Evolutionary conservation across 2,797 vertebrate genomes (phyloP).

Genomic region (Rhinatrema bivittatum): DNA sequence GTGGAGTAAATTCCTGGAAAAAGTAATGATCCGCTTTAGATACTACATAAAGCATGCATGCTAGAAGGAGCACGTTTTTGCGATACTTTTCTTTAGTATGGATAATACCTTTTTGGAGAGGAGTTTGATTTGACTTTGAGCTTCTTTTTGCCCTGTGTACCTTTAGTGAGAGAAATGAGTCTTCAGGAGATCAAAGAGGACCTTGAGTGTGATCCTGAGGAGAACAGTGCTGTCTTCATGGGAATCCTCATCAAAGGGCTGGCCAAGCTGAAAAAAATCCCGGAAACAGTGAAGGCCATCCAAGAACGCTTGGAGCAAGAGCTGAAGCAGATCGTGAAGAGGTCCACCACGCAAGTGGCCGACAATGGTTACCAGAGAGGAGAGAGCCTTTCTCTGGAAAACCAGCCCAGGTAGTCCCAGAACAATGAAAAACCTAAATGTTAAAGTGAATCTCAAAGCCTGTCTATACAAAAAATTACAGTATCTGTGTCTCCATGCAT

Average conservation of each 20-base stretch:
- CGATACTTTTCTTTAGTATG: too few relatives aligned
- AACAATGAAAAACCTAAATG: not conserved
- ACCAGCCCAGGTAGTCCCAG: constrained; percentile 74
- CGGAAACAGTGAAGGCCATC: constrained; percentile 88
- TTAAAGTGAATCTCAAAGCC: too few relatives aligned
- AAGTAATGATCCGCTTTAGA: too few relatives aligned
- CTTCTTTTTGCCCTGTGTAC: not conserved
- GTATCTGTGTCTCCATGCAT: too few relatives aligned
- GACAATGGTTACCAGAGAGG: constrained; percentile 89
- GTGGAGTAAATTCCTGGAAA: too few relatives aligned
- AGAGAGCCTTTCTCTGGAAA: constrained; percentile 79
- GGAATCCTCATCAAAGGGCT: constrained; percentile 90
- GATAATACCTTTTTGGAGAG: too few relatives aligned
- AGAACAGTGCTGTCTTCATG: constrained; percentile 91
- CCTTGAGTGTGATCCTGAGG: constrained; percentile 82
- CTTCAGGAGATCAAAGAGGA: constrained; percentile 77
- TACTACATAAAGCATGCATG: too few relatives aligned
- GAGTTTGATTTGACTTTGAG: not conserved
- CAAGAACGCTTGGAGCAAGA: constrained; percentile 90
- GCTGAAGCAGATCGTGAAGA: constrained; percentile 91
- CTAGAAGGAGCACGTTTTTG: too few relatives aligned
- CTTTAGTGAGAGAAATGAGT: constrained; percentile 65
- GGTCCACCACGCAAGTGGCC: constrained; percentile 95
- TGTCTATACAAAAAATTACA: too few relatives aligned
- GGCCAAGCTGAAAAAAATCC: constrained; percentile 91